Conservation (phyloP, 2,888 invertebrate species). For the Oxystoma pomonae region DNA sequence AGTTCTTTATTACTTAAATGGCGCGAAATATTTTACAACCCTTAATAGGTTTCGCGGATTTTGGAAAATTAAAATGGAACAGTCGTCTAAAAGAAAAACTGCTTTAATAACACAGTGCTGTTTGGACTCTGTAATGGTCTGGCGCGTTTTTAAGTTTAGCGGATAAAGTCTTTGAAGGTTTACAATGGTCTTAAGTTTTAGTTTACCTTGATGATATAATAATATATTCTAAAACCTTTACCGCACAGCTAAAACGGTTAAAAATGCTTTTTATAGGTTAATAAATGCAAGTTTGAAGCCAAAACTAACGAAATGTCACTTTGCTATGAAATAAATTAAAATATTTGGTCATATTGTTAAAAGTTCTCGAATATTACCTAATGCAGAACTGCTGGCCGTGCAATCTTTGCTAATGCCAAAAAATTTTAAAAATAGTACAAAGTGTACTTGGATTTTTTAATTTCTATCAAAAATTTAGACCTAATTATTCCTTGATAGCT, state of each 20-base stretch:
- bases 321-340: not conserved
- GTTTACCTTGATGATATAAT: not conserved
- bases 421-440: not conserved
- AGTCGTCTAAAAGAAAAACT: too few relatives aligned
- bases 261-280: not conserved
- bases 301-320: not conserved
- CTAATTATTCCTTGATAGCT: not conserved
- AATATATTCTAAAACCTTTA: not conserved
- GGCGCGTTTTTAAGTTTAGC: too few relatives aligned
- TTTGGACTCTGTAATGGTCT: too few relatives aligned
- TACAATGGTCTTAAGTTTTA: not conserved
- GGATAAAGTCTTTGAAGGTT: not conserved
- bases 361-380: too few relatives aligned
- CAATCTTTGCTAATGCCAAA: not conserved
- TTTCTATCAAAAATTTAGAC: not conserved
- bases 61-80: too few relatives aligned
- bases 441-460: not conserved
- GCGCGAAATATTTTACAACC: not conserved
- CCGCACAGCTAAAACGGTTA: not conserved
- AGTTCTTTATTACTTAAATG: not conserved
- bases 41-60: too few relatives aligned
- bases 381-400: not conserved
- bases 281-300: not conserved
- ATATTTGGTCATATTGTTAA: not conserved
- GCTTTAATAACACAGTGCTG: too few relatives aligned